Conservation (phyloP, 2,888 invertebrate genomes). For the Acholoe squamosa region DNA sequence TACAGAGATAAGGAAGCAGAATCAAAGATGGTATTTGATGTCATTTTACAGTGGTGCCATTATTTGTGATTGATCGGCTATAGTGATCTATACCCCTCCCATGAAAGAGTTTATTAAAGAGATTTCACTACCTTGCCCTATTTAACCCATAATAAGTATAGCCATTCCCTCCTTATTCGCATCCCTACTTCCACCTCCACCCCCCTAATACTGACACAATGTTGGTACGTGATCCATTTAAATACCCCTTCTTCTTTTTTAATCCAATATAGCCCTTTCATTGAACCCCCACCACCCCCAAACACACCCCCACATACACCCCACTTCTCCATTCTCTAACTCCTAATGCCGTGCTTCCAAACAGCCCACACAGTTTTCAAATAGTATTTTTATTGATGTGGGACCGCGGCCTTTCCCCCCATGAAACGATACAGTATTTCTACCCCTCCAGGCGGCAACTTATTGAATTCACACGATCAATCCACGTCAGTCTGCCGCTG, state of each 20-base stretch:
- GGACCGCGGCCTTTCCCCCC: background rate
- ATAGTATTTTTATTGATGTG: conserved; percentile 2
- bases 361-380: background rate
- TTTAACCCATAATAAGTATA: too few species aligned
- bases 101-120: too few species aligned
- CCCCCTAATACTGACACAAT: background rate
- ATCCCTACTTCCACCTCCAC: background rate
- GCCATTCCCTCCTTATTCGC: background rate
- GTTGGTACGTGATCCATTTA: background rate
- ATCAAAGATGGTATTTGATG: too few species aligned
- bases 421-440: background rate
- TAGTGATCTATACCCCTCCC: too few species aligned
- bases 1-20: too few species aligned
- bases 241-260: background rate
- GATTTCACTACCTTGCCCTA: background rate
- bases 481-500: background rate
- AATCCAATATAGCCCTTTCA: background rate
- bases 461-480: conserved; percentile 16
- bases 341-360: background rate
- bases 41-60: too few species aligned
- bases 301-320: too few species aligned
- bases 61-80: too few species aligned
- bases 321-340: background rate
- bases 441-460: background rate
- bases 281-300: background rate